Conservation (phyloP, 2,888 invertebrate species). For the Nemoura dubitans region DNA sequence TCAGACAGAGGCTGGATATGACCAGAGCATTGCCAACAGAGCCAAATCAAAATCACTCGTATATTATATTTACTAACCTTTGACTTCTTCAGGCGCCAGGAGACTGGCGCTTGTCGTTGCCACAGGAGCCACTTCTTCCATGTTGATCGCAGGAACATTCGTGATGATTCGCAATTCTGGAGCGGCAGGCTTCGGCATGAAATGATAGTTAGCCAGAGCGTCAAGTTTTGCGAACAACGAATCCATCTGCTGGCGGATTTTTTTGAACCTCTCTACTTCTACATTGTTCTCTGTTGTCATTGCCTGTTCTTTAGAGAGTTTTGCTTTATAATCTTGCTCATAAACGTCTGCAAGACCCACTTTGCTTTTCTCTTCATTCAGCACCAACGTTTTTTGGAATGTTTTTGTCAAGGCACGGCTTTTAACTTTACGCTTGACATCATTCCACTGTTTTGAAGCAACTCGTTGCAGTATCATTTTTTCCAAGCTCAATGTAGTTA, state of each 20-base stretch:
- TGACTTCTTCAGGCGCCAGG: slow-evolving; percentile 93
- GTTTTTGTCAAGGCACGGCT: slow-evolving; percentile 82
- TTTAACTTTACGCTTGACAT: slow-evolving; percentile 87
- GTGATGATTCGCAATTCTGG: slow-evolving; percentile 91
- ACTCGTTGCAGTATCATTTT: slow-evolving; percentile 91
- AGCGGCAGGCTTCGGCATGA: slow-evolving; percentile 85
- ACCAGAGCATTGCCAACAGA: too few relatives aligned
- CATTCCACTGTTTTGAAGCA: slow-evolving; percentile 94
- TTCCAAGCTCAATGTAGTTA: slow-evolving; percentile 86
- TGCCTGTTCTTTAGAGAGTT: slow-evolving; percentile 76
- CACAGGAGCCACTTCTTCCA: slow-evolving; percentile 96
- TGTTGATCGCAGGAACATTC: slow-evolving; percentile 88
- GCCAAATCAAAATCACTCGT: too few relatives aligned
- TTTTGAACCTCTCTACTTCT: slow-evolving; percentile 66
- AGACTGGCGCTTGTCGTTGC: slow-evolving; percentile 84
- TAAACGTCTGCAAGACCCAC: slow-evolving; percentile 82
- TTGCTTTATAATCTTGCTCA: slow-evolving; percentile 58
- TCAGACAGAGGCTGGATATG: too few relatives aligned
- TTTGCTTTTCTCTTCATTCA: slow-evolving; percentile 96
- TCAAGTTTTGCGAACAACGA: slow-evolving; percentile 86
- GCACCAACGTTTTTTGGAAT: slow-evolving; percentile 85
- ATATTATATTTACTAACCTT: slow-evolving; percentile 63
- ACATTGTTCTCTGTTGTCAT: slow-evolving; percentile 63
- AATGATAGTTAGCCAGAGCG: slow-evolving; percentile 93
- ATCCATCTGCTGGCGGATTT: slow-evolving; percentile 78